A percentile compares a stretch with the other conserved stretches of the same genome.
These are phyloP conservation scores for Porites cylindrica DNA, from an alignment of 92 coral and sea anemone genomes.

Conservation along the genomic window DNA sequence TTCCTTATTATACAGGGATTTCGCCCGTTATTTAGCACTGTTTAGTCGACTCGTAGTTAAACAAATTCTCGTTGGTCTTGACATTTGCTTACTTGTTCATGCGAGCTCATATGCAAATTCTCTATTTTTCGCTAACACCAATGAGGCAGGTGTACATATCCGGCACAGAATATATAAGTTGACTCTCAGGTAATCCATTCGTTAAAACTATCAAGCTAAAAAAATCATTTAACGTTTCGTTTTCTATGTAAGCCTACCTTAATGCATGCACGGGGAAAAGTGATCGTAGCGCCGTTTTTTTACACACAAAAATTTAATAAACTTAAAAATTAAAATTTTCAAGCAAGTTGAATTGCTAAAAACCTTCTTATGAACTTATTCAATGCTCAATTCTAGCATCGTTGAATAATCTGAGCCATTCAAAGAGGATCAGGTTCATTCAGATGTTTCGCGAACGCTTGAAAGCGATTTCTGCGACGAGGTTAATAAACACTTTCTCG, in stretches of 20 bases:
- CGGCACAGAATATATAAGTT: background rate
- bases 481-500: background rate
- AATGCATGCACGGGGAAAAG: background rate
- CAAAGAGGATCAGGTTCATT: background rate
- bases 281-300: background rate
- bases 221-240: background rate
- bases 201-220: background rate
- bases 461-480: background rate
- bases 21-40: background rate
- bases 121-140: background rate
- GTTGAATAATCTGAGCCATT: background rate
- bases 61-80: background rate
- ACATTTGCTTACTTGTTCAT: background rate
- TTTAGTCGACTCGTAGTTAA: background rate
- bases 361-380: background rate
- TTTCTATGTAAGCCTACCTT: background rate
- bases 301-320: background rate
- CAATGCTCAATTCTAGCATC: too few relatives aligned
- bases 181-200: background rate
- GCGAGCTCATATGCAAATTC: background rate
- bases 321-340: background rate
- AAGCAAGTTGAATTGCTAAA: background rate
- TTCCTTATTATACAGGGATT: too few relatives aligned
- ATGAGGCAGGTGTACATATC: background rate
- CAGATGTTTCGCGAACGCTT: slow-evolving; percentile 47